Evolutionary conservation across 1,140 invertebrate genomes (phyloP).

Genomic region (Macrostomum lignano): DNA sequence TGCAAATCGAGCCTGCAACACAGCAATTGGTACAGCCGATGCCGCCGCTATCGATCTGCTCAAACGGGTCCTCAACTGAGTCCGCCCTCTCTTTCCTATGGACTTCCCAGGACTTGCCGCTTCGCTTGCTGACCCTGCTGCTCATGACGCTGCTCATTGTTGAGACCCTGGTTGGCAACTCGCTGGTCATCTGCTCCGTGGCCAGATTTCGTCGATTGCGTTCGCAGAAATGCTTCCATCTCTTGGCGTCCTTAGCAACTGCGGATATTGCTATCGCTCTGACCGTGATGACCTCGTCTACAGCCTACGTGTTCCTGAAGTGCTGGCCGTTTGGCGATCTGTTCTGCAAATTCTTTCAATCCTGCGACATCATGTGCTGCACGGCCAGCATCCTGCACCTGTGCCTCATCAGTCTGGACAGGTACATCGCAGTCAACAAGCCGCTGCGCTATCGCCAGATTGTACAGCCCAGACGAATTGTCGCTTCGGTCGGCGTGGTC

Average conservation of each 20-base stretch:
- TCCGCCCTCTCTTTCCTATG: no score
- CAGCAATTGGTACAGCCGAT: no score
- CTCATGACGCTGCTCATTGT: conserved; percentile 22
- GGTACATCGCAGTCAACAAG: conserved; percentile 64
- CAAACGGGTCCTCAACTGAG: no score
- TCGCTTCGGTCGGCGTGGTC: conserved; percentile 51
- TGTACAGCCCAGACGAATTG: conserved; percentile 34
- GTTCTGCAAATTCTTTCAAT: conserved; percentile 27
- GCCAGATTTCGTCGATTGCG: conserved; percentile 48
- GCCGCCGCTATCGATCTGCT: no score
- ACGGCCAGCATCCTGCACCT: conserved; percentile 66
- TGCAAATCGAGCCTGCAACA: no score
- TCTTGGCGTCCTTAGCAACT: conserved; percentile 9
- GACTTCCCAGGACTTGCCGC: no score
- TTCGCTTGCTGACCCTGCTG: no score
- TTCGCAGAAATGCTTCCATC: conserved; percentile 1
- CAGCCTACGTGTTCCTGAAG: conserved; percentile 8
- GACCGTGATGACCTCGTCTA: conserved; percentile 9
- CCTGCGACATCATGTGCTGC: conserved; percentile 36
- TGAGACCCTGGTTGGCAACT: conserved; percentile 51
- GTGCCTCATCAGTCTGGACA: conserved; percentile 56
- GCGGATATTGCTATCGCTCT: conserved; percentile 10
- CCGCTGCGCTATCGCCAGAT: conserved; percentile 42
- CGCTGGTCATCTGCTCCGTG: conserved; percentile 48
- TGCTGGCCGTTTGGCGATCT: conserved; percentile 2